Evolutionary conservation across 1,140 invertebrate genomes (phyloP).

Genomic region (Panulirus ornatus): DNA sequence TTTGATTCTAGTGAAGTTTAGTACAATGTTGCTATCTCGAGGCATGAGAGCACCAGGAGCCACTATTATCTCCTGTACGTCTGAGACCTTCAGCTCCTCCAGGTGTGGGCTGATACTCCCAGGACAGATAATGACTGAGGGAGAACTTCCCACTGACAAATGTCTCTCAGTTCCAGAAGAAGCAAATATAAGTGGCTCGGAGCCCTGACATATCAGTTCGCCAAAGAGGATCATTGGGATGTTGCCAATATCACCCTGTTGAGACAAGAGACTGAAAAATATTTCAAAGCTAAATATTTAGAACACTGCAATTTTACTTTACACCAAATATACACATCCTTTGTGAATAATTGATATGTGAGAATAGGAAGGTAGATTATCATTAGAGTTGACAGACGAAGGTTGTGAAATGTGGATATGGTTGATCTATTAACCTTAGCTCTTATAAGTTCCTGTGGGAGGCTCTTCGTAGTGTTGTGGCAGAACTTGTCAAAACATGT

Average conservation of each 20-base stretch:
- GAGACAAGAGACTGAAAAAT: neutral
- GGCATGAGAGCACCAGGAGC: neutral
- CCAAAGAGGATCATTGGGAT: neutral
- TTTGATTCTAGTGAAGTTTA: neutral
- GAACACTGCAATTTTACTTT: no score
- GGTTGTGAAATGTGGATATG: no score
- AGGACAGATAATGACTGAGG: neutral
- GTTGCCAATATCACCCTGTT: neutral
- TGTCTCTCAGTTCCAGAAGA: neutral
- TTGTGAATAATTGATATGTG: no score
- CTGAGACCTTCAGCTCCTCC: neutral
- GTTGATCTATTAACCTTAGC: no score
- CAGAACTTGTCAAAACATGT: no score
- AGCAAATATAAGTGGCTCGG: neutral
- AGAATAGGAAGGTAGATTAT: no score
- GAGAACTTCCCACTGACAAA: neutral
- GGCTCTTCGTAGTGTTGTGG: no score
- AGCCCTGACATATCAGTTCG: neutral
- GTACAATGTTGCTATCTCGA: neutral
- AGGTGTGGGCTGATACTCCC: neutral
- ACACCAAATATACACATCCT: no score
- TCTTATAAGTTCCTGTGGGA: no score
- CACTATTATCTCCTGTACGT: neutral
- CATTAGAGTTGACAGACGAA: no score
- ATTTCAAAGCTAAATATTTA: no score